Evolutionary conservation across 2,113 vertebrate genomes (phyloP).

Genomic region (Petrocephalus zakoni): DNA sequence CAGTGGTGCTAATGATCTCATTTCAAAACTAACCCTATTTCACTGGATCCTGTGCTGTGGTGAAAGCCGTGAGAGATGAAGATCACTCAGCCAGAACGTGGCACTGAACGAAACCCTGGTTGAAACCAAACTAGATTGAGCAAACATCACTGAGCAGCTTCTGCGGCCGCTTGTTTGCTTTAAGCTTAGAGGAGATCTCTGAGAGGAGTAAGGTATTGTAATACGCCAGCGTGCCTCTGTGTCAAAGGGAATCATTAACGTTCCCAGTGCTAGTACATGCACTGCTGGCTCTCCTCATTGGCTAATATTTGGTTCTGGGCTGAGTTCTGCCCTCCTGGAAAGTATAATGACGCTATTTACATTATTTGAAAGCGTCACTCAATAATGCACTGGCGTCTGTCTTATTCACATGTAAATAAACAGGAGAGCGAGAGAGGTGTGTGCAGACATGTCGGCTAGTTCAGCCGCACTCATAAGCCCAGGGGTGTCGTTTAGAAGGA

Average conservation of each 20-base stretch:
- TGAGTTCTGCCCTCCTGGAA: background rate
- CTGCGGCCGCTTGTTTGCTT: conserved; percentile 17
- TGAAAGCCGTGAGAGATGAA: background rate
- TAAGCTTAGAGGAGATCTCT: background rate
- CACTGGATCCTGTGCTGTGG: background rate
- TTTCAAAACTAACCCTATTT: background rate
- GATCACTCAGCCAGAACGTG: background rate
- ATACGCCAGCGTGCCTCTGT: background rate
- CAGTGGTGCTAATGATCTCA: background rate
- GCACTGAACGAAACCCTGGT: background rate
- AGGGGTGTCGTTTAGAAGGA: background rate
- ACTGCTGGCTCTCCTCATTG: background rate
- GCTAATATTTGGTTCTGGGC: background rate
- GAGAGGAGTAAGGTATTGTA: background rate
- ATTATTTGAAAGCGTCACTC: background rate
- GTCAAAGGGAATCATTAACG: background rate
- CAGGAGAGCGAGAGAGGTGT: background rate
- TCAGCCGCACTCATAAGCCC: background rate
- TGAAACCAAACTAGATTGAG: background rate
- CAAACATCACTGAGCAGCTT: conserved; percentile 9
- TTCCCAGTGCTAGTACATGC: background rate
- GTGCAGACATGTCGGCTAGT: background rate
- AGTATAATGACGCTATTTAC: background rate
- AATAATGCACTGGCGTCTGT: background rate
- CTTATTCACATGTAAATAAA: conserved; percentile 18